Evolutionary conservation across 92 coral and sea anemone species (phyloP), one percentile per base, ranked within the genome.

Genomic region (Palythoa heliodiscus): DNA sequence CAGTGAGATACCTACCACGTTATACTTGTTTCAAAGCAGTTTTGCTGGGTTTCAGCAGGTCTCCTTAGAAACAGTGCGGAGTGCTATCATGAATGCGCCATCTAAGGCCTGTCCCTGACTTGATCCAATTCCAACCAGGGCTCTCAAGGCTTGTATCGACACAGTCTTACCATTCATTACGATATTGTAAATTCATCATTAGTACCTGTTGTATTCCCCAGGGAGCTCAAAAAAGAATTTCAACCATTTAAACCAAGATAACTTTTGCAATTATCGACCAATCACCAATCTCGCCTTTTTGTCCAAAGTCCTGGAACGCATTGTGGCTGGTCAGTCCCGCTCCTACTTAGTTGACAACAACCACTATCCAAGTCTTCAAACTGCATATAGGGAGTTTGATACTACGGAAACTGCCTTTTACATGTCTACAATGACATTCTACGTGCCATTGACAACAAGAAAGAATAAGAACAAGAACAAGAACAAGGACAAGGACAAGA

Each of bases 71-170:
- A 54, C 83, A 20, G 86, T 82, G 75, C 50, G 75, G 25, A 40
- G 52, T 19, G 19, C 38, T 20, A 82, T 82, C 38, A 7, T 24
- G 22, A 81, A 81, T 40, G 64, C 73, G 23, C 86, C 86, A 19
- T 82, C 86, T 10, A 82, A 82, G 86, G 66, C 86, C 35, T 82
- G 75, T 71, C 75, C 86, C 35, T 11, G 14, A 3, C 57, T 66
- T 4, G 55, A 63, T 66, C 86, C 86, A 17, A 35, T 82, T 35
- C 86, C 87, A 83, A 70, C 77, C 67, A 75, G 87, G 57, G 52
- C 79, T 11, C 29, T 70, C 14, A 69, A 83, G 64, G 54, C 78
- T 3, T 69, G 87, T 29, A 24, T 37, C 19, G 69, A 80, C 39
- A 61, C 25, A n/a, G 50, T 55, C n/a, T 25, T 61, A 12, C 40